Conservation (phyloP, 2,888 invertebrate species). For the Lutraria lutraria region DNA sequence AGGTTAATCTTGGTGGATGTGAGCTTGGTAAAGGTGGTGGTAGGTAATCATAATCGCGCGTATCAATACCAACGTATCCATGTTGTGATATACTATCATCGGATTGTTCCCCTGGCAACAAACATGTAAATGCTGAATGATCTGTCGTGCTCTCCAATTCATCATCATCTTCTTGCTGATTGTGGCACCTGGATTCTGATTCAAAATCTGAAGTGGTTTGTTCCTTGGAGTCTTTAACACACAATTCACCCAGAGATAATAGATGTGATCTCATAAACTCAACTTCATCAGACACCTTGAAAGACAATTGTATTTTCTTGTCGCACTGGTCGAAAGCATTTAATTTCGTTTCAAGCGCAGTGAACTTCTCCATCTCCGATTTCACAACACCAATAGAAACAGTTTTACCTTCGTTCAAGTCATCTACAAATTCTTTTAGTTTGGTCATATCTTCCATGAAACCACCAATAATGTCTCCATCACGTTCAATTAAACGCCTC, state of each 20-base stretch:
- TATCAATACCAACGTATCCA: background rate
- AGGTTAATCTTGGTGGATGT: background rate
- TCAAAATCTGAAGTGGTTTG: background rate
- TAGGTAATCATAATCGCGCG: background rate
- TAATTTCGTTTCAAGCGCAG: background rate
- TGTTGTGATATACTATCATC: background rate
- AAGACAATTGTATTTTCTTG: conserved; percentile 23
- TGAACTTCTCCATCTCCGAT: background rate
- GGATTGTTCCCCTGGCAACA: background rate
- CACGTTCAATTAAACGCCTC: conserved; percentile 4
- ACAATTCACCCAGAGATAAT: conserved; percentile 34
- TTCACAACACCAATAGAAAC: background rate
- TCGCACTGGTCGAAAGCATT: background rate
- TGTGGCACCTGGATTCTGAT: background rate
- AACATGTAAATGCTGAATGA: background rate
- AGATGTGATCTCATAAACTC: conserved; percentile 27
- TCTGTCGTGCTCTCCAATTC: background rate
- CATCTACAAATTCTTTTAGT: background rate
- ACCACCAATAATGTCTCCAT: background rate
- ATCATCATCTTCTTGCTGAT: background rate
- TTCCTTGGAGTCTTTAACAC: conserved; percentile 15
- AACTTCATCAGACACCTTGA: conserved; percentile 37
- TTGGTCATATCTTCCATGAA: background rate
- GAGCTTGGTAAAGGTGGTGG: background rate
- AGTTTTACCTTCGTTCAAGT: background rate